Evolutionary conservation across 2,113 vertebrate species (phyloP).

Genomic region (Hipposideros armiger): DNA sequence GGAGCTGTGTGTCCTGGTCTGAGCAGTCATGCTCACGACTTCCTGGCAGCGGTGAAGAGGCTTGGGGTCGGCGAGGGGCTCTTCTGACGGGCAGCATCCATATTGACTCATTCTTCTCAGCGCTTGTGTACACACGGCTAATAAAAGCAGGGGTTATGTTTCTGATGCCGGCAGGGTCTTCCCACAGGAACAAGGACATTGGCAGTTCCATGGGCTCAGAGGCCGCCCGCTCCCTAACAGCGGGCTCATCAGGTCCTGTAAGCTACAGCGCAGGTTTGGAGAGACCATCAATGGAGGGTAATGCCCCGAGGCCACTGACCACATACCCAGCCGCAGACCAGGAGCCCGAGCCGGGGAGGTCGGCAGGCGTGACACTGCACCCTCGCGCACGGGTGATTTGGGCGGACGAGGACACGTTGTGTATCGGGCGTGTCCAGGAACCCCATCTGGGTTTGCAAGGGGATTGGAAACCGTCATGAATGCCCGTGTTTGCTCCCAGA

Average conservation of each 20-base stretch:
- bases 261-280: not conserved
- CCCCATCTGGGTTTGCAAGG: not conserved
- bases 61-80: too few species aligned
- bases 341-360: too few species aligned
- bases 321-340: not conserved
- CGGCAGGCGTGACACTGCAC: not conserved
- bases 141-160: not conserved
- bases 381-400: too few species aligned
- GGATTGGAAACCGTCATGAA: not conserved
- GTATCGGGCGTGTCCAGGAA: accelerated
- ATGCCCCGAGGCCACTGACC: not conserved
- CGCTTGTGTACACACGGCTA: accelerated
- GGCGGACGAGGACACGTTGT: not conserved
- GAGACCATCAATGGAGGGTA: not conserved
- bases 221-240: not conserved
- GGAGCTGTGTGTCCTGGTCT: not conserved
- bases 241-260: too few species aligned
- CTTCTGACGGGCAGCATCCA: not conserved
- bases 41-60: not conserved
- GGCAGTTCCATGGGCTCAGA: not conserved
- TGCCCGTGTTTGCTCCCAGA: not conserved
- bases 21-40: accelerated
- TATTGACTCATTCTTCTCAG: not conserved
- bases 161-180: not conserved
- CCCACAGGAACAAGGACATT: not conserved